A percentile compares a stretch with the other conserved stretches of the same genome.
These are phyloP conservation scores for Turritopsis dohrnii DNA, from an alignment of 30 jellyfish, hydroid and myxozoan genomes.

Conservation along the genomic window DNA sequence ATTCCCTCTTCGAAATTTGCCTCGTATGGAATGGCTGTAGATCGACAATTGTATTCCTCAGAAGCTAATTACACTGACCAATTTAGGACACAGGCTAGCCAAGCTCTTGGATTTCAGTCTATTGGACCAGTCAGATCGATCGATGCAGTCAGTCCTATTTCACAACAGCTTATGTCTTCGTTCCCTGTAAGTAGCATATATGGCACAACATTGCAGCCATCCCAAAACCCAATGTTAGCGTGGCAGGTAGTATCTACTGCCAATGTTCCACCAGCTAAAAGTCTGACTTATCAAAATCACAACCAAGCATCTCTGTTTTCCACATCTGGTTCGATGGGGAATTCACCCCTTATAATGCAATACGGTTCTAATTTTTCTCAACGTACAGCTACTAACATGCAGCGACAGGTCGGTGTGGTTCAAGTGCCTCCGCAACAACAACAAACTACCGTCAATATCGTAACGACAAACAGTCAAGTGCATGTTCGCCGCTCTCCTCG, in stretches of 20 bases:
- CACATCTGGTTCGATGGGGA: constrained; percentile 47
- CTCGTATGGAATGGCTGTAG: not conserved
- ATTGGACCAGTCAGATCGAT: constrained; percentile 41
- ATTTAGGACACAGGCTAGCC: constrained; percentile 37
- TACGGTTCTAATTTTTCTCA: constrained; percentile 56
- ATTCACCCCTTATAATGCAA: constrained; percentile 57
- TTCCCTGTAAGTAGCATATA: constrained; percentile 40
- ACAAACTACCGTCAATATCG: not conserved
- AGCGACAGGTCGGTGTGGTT: constrained; percentile 47
- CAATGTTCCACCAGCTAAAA: constrained; percentile 48
- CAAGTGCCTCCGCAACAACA: constrained; percentile 60
- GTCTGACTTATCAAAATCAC: constrained; percentile 45
- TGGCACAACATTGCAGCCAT: constrained; percentile 58
- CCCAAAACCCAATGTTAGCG: constrained; percentile 63
- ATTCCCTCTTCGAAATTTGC: constrained; percentile 16
- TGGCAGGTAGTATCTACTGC: constrained; percentile 86
- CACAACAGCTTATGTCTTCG: constrained; percentile 49
- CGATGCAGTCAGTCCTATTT: constrained; percentile 52
- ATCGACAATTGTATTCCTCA: not conserved
- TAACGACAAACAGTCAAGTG: not conserved
- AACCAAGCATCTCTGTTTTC: constrained; percentile 50
- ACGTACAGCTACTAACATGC: constrained; percentile 51
- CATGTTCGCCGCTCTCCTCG: constrained; percentile 9
- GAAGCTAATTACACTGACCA: constrained; percentile 11
- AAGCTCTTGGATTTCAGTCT: constrained; percentile 39